Conservation (phyloP, 2,797 vertebrate genomes). For the Peromyscus attwateri region DNA sequence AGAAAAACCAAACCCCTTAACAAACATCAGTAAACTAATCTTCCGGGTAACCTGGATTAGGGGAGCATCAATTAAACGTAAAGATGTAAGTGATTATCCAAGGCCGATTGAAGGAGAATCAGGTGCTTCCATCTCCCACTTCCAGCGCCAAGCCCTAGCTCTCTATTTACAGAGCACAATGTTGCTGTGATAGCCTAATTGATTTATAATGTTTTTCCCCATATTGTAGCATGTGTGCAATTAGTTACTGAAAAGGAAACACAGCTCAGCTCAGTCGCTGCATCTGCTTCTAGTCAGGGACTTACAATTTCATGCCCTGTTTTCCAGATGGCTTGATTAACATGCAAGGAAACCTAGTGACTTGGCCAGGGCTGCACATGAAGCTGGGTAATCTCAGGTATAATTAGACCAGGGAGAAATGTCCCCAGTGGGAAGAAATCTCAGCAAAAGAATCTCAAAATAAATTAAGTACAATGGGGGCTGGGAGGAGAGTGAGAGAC, state of each 20-base stretch:
- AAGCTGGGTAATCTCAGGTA: conserved; percentile 65
- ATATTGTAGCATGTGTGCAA: conserved; percentile 73
- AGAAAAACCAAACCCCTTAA: conserved; percentile 10
- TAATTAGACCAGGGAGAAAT: conserved; percentile 60
- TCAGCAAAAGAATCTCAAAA: conserved; percentile 22
- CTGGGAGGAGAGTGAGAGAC: neutral
- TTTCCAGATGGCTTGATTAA: conserved; percentile 82
- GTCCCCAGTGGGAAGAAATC: conserved; percentile 12
- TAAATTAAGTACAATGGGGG: neutral
- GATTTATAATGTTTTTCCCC: conserved; percentile 81
- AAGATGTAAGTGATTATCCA: conserved; percentile 43
- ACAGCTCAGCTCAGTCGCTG: conserved; percentile 66
- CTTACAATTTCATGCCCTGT: conserved; percentile 69
- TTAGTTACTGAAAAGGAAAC: conserved; percentile 81
- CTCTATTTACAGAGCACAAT: conserved; percentile 50
- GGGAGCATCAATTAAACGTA: neutral
- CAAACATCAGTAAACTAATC: conserved; percentile 24
- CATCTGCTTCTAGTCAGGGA: conserved; percentile 80
- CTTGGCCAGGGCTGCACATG: conserved; percentile 50
- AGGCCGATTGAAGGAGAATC: conserved; percentile 19
- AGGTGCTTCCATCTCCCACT: conserved; percentile 12
- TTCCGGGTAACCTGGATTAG: conserved; percentile 20
- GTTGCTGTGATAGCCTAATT: conserved; percentile 75
- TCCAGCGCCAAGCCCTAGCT: neutral
- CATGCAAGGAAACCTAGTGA: conserved; percentile 65